Base-by-base conservation (phyloP, 2,888 invertebrate genomes). In the Endomychus coccineus region DNA sequence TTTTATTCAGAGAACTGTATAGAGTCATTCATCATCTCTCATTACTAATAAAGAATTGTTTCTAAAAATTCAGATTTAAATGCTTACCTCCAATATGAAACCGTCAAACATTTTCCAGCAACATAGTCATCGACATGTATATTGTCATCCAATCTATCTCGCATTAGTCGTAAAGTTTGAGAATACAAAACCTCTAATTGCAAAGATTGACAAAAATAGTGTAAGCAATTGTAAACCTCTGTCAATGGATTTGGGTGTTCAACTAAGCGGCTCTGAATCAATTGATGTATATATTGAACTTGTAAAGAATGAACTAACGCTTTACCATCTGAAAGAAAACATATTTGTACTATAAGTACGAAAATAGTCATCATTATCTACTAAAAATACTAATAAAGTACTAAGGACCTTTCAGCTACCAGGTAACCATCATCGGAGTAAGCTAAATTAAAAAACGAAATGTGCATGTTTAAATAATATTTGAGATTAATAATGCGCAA, bases 241-340 rank as follows among this genome's bases (percentile, higher is more conserved):
- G 80, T 78, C 10, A 90, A 67, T 2, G 89, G 87, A 55, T 80
- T 76, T 1, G 78, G 74, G 60, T 83, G 83, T 55, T 88, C 86
- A 7, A 86, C 83, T 5, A 92, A 70, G 17, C 95, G 77, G 0
- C 88, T 81, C 68, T 98, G 98, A 2, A 94, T 83, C 16, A 97
- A 75, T 55, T 94, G 89, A 54, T 96, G 94, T 34, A 98, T 82
- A 68, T 90, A 95, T 58, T 90, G 80, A 12, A 89, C 79, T 72
- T 96, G 97, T 5, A 95, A 73, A 3, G 86, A 82, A 70, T 98
- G 98, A 2, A 97, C 96, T 37, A 99, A 71, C 0, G 90, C 80
- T 67, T 92, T 92, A 9, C 97, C 97, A 75, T 94, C 94, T n/a
- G n/a, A n/a, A n/a, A n/a, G n/a, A n/a, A 78, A 60, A 4, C 68